Conservation (phyloP, 2,113 vertebrate species). For the Rhodinocichla rosea region DNA sequence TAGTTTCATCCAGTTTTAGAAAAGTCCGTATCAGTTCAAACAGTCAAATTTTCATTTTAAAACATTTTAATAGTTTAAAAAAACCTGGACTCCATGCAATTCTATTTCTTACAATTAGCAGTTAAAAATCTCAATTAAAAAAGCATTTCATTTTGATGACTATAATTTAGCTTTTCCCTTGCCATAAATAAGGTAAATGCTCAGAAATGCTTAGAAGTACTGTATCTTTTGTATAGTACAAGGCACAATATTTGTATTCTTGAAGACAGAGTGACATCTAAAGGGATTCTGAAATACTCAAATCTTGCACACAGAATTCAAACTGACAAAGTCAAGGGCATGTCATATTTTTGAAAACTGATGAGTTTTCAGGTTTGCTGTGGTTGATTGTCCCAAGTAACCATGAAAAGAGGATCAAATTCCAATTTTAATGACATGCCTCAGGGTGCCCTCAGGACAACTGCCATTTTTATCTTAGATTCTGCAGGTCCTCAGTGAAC, state of each 20-base stretch:
- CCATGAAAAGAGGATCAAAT: constrained; percentile 92
- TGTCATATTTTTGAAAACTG: constrained; percentile 86
- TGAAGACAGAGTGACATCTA: constrained; percentile 99
- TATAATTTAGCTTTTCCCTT: constrained; percentile 56
- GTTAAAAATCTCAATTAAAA: constrained; percentile 35
- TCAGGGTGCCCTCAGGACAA: constrained; percentile 92
- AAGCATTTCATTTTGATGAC: constrained; percentile 29
- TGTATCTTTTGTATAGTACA: neutral
- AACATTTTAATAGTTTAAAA: neutral
- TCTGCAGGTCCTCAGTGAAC: constrained; percentile 79
- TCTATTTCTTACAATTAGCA: constrained; percentile 49
- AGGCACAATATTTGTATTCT: constrained; percentile 72
- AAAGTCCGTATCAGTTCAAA: neutral
- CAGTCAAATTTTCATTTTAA: neutral
- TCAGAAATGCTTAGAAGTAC: constrained; percentile 24
- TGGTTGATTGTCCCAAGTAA: constrained; percentile 91
- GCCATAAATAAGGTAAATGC: neutral
- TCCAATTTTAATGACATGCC: constrained; percentile 96
- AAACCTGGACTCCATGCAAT: neutral
- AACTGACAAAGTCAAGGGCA: constrained; percentile 88
- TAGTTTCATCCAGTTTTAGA: neutral
- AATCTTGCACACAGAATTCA: constrained; percentile 59
- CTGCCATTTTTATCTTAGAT: constrained; percentile 94
- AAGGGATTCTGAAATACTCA: constrained; percentile 87
- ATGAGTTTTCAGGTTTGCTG: constrained; percentile 94